Evolutionary conservation across 2,113 vertebrate species (phyloP), one percentile per base, ranked within the genome.

Genomic region (Sapajus apella): DNA sequence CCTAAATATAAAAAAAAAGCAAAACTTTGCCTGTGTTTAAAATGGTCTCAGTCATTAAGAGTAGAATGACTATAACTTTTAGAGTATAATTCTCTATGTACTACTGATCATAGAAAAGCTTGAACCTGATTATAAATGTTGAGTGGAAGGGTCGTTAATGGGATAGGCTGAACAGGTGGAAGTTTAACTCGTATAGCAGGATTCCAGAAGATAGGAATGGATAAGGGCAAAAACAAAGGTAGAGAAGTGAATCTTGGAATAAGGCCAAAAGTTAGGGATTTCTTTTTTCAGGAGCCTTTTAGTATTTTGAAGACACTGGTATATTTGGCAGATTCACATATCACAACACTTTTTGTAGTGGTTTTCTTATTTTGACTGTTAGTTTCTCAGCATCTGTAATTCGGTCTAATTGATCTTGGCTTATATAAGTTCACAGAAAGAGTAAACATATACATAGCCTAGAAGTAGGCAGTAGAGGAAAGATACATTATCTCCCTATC

Each of bases 351-450:
- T 87, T 87, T 1, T 47, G 6, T 52, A 72, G 40, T 66, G 23
- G 13, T 87, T 94, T 90, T 37, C 43, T 96, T 80, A 35, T 87
- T 96, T 93, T 91, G 47, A 58, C 2, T n/a, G 3, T 95, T 80
- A 89, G 45, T 4, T 76, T n/a, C 56, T 90, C 79, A 73, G 32
- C n/a, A 76, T 77, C 70, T 89, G 11, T 93, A 75, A 72, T 55
- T 73, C 9, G 23, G 2, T 76, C 55, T 87, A 45, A 14, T 43
- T 91, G 23, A 47, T 68, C 40, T 66, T 91, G 86, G 30, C 20
- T 95, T 95, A 7, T 73, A 17, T 77, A 66, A 95, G 45, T 35
- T 76, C 18, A 45, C 37, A 37, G 37, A 77, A 43, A 43, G 43
- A 16, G 45, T 66, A 56, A 76, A 25, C 17, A 11, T 55, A 16